Conservation (phyloP, 2,888 invertebrate genomes). For the Stramonita haemastoma region DNA sequence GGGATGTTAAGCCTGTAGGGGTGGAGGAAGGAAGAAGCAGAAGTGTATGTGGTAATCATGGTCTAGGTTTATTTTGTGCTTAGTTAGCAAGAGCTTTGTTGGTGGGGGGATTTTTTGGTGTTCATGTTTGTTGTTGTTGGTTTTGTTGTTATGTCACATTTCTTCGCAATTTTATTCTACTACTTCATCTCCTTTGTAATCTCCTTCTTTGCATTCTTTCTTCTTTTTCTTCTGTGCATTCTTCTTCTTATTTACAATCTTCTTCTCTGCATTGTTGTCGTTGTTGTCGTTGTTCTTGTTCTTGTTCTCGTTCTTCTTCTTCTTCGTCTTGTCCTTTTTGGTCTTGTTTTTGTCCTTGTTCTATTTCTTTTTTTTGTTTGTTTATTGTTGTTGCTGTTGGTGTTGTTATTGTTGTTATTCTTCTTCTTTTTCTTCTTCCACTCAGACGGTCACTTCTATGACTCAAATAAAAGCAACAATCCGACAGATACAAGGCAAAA, state of each 20-base stretch:
- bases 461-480: too few species aligned
- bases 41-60: too few species aligned
- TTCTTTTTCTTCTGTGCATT: neutral
- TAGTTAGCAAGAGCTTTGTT: too few species aligned
- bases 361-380: neutral
- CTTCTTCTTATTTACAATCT: neutral
- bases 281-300: neutral
- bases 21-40: too few species aligned
- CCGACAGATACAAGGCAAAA: too few species aligned
- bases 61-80: too few species aligned
- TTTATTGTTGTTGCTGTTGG: neutral
- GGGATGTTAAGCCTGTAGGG: too few species aligned
- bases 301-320: neutral
- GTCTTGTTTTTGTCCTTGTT: neutral
- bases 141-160: neutral
- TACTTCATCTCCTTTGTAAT: neutral
- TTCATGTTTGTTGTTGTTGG: neutral
- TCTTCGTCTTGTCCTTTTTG: neutral
- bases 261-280: neutral
- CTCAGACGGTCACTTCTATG: neutral
- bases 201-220: neutral
- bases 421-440: neutral
- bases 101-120: neutral
- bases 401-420: neutral
- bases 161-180: neutral